phyloP scores from a whole-genome alignment of 2,113 vertebrate species.

The Tragelaphus buxtoni region DNA sequence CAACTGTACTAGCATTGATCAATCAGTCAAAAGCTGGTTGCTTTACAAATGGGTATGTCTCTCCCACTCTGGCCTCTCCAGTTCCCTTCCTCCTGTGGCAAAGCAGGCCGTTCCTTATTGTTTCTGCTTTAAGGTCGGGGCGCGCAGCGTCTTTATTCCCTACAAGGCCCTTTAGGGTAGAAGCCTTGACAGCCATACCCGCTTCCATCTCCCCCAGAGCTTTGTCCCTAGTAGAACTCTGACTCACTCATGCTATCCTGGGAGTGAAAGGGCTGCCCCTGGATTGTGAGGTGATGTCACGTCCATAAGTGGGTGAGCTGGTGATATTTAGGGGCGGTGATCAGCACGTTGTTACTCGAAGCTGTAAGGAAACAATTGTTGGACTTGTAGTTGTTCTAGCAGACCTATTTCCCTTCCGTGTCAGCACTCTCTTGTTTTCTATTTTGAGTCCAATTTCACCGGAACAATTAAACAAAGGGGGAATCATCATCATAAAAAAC shows the following conservation, averaged over 20 bases:
- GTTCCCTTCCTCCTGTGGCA: background rate
- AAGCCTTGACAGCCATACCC: background rate
- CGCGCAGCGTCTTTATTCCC: background rate
- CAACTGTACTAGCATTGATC: background rate
- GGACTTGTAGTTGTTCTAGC: background rate
- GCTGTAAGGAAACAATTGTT: background rate
- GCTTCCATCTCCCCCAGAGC: background rate
- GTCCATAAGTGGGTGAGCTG: fast-evolving
- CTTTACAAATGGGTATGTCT: background rate
- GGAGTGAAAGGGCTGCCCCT: background rate
- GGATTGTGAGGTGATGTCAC: background rate
- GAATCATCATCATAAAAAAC: background rate
- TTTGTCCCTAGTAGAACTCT: background rate
- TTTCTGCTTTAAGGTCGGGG: background rate
- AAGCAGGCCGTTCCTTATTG: background rate
- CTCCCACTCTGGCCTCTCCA: background rate
- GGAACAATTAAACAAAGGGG: conserved; percentile 55
- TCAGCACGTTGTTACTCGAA: background rate
- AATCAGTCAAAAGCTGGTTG: no score
- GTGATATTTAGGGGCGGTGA: background rate
- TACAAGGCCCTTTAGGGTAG: background rate
- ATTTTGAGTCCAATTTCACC: conserved; percentile 34
- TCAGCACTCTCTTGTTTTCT: conserved; percentile 32
- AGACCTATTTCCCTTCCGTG: background rate
- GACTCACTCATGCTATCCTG: fast-evolving